A percentile compares a stretch with the other conserved stretches of the same genome.
Evolutionary conservation across 2,888 invertebrate genomes (phyloP).

Genomic region (Strigamia maritima): DNA sequence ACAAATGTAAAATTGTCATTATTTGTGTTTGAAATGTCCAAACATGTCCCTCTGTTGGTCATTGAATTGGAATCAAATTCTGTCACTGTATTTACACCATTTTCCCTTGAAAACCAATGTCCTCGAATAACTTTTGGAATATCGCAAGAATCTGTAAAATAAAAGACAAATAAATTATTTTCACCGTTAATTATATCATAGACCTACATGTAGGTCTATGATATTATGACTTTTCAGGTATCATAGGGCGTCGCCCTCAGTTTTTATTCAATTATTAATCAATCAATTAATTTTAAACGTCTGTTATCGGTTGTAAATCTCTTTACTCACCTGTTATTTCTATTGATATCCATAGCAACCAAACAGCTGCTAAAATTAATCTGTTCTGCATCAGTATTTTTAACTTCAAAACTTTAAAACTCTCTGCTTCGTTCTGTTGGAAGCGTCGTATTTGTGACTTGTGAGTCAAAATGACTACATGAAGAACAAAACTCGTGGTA

Average conservation of each 20-base stretch:
- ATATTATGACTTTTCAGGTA: background rate
- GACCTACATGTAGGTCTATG: background rate
- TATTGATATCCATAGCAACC: background rate
- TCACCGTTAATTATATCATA: background rate
- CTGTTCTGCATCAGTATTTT: background rate
- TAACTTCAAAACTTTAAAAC: no score
- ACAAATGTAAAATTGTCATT: slow-evolving; percentile 74
- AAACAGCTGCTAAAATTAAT: background rate
- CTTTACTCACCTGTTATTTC: background rate
- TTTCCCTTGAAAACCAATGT: slow-evolving; percentile 89
- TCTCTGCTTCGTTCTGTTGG: no score
- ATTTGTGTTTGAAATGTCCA: background rate
- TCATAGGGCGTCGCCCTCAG: background rate
- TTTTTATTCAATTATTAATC: no score
- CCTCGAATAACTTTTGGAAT: slow-evolving; percentile 78
- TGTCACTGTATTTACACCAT: slow-evolving; percentile 75
- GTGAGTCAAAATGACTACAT: no score
- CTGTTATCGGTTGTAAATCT: background rate
- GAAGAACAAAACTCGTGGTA: no score
- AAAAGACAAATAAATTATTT: background rate
- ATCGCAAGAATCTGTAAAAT: slow-evolving; percentile 56
- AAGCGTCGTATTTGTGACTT: no score
- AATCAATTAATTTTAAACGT: background rate
- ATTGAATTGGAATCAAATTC: slow-evolving; percentile 71
- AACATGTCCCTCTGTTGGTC: slow-evolving; percentile 69